A percentile compares a stretch with the other conserved stretches of the same genome.
These are phyloP conservation scores for Imbricaverruca yamaguchii DNA, from an alignment of 2,888 invertebrate genomes.

Conservation along the genomic window DNA sequence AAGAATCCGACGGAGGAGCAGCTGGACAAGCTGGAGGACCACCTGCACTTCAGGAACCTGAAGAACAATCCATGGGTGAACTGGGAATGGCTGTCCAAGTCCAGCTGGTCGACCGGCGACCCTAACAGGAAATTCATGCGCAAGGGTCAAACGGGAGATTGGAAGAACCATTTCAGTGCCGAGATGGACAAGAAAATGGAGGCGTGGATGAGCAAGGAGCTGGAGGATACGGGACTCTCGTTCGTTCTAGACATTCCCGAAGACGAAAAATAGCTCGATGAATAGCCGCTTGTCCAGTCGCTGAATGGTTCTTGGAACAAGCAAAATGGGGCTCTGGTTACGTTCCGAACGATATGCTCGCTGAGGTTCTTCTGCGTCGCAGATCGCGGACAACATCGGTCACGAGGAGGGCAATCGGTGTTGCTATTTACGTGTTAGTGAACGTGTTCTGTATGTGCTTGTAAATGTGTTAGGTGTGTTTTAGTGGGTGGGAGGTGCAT, in stretches of 20 bases:
- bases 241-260: not conserved
- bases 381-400: too few species aligned
- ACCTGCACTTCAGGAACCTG: constrained; percentile 30
- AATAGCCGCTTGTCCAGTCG: too few species aligned
- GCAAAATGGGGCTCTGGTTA: too few species aligned
- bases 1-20: constrained; percentile 27
- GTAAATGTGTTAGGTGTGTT: too few species aligned
- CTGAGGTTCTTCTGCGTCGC: too few species aligned
- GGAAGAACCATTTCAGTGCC: constrained; percentile 18
- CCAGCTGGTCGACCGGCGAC: not conserved
- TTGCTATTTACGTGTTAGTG: too few species aligned
- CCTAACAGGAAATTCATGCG: constrained; percentile 16
- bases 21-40: constrained; percentile 25
- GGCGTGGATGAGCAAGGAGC: not conserved
- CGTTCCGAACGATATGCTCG: too few species aligned
- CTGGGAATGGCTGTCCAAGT: constrained; percentile 7
- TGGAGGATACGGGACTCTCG: not conserved
- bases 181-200: constrained; percentile 5
- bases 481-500: too few species aligned
- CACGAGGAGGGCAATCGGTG: too few species aligned
- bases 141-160: constrained; percentile 14
- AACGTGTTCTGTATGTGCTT: too few species aligned
- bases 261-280: not conserved
- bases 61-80: constrained; percentile 31
- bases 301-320: too few species aligned